Percentiles rank a stretch among this genome's conserved stretches.
These are phyloP conservation scores for Actinia equina DNA, from an alignment of 64 coral and sea anemone species.

Conservation along the genomic window DNA sequence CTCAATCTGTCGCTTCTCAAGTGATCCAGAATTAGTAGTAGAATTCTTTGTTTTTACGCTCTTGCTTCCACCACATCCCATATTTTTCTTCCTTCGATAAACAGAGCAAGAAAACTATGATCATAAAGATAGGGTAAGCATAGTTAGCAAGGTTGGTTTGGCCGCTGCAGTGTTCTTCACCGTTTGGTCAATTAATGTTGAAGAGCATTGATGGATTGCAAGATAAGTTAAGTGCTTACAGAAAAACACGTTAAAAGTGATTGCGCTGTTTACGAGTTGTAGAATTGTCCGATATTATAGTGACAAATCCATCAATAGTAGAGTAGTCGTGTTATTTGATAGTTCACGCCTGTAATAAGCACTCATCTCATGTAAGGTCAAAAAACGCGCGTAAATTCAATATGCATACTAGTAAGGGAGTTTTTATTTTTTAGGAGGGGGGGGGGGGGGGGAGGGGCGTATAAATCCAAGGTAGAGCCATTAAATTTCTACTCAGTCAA, in stretches of 20 bases:
- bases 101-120: neutral
- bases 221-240: neutral
- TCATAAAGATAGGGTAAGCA: neutral
- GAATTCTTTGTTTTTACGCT: neutral
- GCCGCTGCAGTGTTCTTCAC: neutral
- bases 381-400: neutral
- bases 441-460: no score
- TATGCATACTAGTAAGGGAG: no score
- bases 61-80: conserved; percentile 21
- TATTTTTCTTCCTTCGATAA: neutral
- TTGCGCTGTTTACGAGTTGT: neutral
- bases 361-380: neutral
- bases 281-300: neutral
- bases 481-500: no score
- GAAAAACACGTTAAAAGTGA: neutral
- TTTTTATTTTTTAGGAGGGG: no score
- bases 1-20: conserved; percentile 19
- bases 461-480: no score
- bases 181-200: neutral
- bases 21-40: neutral
- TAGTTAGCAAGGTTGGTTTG: neutral
- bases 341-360: neutral
- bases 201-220: neutral
- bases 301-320: neutral
- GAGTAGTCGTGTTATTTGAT: neutral